These are phyloP conservation scores for Lophochroa leadbeateri DNA, from an alignment of 2,113 vertebrate species.

Conservation along the genomic window DNA sequence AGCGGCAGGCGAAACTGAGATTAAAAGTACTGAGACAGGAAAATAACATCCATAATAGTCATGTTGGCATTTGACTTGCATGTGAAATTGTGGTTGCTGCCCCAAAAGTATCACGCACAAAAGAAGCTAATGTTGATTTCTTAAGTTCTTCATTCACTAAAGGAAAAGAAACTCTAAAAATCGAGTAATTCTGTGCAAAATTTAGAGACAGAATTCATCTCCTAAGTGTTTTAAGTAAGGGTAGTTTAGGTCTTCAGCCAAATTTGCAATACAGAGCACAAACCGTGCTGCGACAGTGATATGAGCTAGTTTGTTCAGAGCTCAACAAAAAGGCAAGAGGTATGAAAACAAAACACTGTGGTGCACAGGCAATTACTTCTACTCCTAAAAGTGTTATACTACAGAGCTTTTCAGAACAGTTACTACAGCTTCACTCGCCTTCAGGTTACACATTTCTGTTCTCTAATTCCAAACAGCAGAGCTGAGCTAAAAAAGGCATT, in stretches of 20 bases:
- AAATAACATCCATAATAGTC: background rate
- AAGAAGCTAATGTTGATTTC: background rate
- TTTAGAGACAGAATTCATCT: background rate
- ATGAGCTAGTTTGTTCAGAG: background rate
- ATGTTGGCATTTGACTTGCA: background rate
- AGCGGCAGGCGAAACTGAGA: background rate
- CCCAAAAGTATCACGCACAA: background rate
- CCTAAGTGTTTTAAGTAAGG: background rate
- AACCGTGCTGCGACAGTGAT: background rate
- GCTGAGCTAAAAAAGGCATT: background rate
- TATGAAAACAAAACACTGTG: background rate
- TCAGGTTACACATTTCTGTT: background rate
- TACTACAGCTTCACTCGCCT: background rate
- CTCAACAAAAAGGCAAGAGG: background rate
- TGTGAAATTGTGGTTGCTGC: background rate
- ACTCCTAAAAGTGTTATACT: background rate
- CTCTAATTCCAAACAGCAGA: constrained; percentile 5
- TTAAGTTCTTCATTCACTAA: background rate
- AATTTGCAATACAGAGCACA: background rate
- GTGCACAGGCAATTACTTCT: background rate
- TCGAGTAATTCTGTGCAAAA: background rate
- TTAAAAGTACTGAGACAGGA: background rate
- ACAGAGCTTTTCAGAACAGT: background rate
- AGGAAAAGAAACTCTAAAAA: background rate
- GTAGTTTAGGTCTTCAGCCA: background rate